Percentiles rank a stretch among this genome's conserved stretches.
Conservation (phyloP, 2,888 invertebrate species). For the Dynastes tityus region DNA sequence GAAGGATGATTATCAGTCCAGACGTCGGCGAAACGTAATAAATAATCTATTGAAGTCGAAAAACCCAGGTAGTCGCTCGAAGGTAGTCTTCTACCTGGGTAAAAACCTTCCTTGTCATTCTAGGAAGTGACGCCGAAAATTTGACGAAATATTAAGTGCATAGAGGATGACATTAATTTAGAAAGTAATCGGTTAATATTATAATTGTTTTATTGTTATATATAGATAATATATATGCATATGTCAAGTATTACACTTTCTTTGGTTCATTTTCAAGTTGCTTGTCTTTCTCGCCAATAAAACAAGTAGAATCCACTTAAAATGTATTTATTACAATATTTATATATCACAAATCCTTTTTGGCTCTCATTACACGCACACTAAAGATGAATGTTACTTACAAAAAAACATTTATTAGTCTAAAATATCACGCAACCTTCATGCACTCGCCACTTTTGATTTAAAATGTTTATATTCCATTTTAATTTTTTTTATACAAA, state of each 20-base stretch:
- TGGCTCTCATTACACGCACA: constrained; percentile 80
- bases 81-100: constrained; percentile 10
- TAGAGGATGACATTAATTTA: constrained; percentile 17
- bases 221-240: no score
- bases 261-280: constrained; percentile 14
- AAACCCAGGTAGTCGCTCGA: constrained; percentile 9
- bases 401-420: constrained; percentile 67
- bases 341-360: constrained; percentile 84
- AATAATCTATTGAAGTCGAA: not conserved
- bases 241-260: not conserved
- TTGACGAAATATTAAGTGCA: not conserved
- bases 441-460: constrained; percentile 64
- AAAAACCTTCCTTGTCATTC: constrained; percentile 6
- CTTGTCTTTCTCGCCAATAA: constrained; percentile 22
- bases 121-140: constrained; percentile 7
- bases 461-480: constrained; percentile 50
- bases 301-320: constrained; percentile 60
- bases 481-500: constrained; percentile 64
- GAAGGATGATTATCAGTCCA: not conserved
- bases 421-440: constrained; percentile 60
- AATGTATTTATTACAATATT: constrained; percentile 74
- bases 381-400: constrained; percentile 68
- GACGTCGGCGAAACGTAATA: not conserved
- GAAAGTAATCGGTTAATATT: constrained; percentile 28
- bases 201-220: not conserved